Base-by-base conservation (phyloP, 2,888 invertebrate genomes). In the Molanna angustata region DNA sequence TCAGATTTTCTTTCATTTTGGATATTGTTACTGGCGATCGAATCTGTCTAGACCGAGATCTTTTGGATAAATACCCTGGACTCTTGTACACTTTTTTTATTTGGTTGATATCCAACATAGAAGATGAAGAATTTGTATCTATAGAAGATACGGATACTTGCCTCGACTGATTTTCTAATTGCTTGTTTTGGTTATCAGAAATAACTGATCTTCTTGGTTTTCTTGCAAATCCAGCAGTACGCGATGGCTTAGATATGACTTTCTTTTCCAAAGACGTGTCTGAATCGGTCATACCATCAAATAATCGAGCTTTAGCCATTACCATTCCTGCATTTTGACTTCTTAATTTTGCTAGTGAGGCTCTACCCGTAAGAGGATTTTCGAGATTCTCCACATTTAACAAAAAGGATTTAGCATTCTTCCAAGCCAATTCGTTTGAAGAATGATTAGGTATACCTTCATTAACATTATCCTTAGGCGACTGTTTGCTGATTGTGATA, bases 271-370 rank as follows among this genome's bases (percentile, higher is more conserved):
- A 72, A 1, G 77, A 77, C 57, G 68, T 74, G 60, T 77, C 77
- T 1, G 76, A 77, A 61, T 76, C 74, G 9, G 71, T 74, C 60
- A 68, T 58, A 6, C 73, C 75, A 65, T 89, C 86, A 63, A 89
- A 90, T 18, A 89, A 71, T 65, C 83, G 85, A 0, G 88, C 88
- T 72, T 88, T 89, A 1, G 87, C 88, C 53, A 88, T 70, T 1
- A 90, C 90, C 74, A 88, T 88, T 4, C 90, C 90, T 4, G 86
- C 88, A 67, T 90, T 90, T 67, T 87, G 85, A 42, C 80, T 76
- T 19, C 88, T 74, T 21, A 90, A 65, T 62, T 84, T 83, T 16
- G 85, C 86, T 9, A 90, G 81, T 0, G 89, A 89, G 0, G 85
- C 85, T 52, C 89, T 76, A 1, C 84, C 83, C 19, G 79, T 80